Percentiles rank a stretch among this genome's conserved stretches.
Conservation (phyloP, 1,140 invertebrate genomes). For the Leptinotarsa undecemlineata region DNA sequence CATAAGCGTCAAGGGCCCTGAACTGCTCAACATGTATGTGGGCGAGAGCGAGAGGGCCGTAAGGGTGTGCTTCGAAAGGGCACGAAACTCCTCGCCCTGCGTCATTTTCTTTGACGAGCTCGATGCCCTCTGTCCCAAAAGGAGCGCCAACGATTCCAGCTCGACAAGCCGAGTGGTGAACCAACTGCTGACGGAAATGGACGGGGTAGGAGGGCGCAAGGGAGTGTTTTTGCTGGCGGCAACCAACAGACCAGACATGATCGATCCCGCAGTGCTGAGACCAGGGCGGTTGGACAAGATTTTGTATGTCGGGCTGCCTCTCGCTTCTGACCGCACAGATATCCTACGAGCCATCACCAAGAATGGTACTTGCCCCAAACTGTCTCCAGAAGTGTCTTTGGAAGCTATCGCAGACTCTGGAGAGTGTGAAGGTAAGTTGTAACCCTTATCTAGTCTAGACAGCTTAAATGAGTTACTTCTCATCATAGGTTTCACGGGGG, state of each 20-base stretch:
- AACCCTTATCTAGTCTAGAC: too few species aligned
- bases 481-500: conserved; percentile 77
- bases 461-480: neutral
- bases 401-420: conserved; percentile 66
- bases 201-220: conserved; percentile 87
- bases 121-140: conserved; percentile 92
- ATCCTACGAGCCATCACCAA: conserved; percentile 92
- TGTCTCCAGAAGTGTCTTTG: conserved; percentile 79
- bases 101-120: conserved; percentile 99
- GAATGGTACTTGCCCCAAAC: conserved; percentile 72
- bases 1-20: conserved; percentile 90
- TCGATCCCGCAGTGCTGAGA: conserved; percentile 93
- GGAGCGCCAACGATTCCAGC: conserved; percentile 67
- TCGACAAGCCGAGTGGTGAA: conserved; percentile 74
- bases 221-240: conserved; percentile 95
- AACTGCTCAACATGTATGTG: conserved; percentile 96
- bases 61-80: conserved; percentile 90
- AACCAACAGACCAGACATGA: conserved; percentile 95
- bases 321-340: conserved; percentile 76
- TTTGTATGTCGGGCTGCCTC: conserved; percentile 91
- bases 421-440: conserved; percentile 62
- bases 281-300: conserved; percentile 94
- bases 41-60: conserved; percentile 98
- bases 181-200: conserved; percentile 98
- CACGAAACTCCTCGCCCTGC: conserved; percentile 93